These are phyloP conservation scores for Isichthys henryi DNA, from an alignment of 2,113 vertebrate species.

Conservation along the genomic window DNA sequence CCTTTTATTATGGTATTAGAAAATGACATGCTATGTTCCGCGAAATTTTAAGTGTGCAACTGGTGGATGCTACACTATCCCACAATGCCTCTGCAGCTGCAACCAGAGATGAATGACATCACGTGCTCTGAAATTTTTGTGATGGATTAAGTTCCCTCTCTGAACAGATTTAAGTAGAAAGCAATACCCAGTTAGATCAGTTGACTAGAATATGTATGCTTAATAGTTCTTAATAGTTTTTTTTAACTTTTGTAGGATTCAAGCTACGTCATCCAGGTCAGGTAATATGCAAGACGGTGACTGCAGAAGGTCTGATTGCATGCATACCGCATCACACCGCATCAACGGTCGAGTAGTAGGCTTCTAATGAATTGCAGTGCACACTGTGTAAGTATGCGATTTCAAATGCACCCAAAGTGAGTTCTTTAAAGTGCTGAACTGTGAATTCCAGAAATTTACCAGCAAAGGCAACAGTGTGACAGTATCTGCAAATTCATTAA, in stretches of 20 bases:
- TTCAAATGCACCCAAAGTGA: neutral
- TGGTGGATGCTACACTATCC: neutral
- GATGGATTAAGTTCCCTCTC: neutral
- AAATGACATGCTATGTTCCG: neutral
- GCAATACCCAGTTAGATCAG: neutral
- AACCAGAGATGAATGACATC: neutral
- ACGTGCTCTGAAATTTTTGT: neutral
- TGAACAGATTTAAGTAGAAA: neutral
- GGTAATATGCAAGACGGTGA: neutral
- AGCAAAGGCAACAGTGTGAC: neutral
- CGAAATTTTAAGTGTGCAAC: neutral
- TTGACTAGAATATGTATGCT: neutral
- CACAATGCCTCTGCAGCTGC: neutral
- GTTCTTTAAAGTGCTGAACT: neutral
- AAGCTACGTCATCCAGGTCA: neutral
- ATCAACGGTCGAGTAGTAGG: neutral
- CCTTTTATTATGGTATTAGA: neutral
- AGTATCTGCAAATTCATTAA: neutral
- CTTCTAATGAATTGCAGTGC: neutral
- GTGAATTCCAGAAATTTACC: neutral
- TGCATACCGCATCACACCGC: neutral
- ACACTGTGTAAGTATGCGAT: neutral
- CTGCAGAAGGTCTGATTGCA: neutral
- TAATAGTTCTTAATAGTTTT: neutral
- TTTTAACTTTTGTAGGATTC: neutral